Evolutionary conservation across 2,888 invertebrate species (phyloP), one percentile per base, ranked within the genome.

Genomic region (Diogma glabrata): DNA sequence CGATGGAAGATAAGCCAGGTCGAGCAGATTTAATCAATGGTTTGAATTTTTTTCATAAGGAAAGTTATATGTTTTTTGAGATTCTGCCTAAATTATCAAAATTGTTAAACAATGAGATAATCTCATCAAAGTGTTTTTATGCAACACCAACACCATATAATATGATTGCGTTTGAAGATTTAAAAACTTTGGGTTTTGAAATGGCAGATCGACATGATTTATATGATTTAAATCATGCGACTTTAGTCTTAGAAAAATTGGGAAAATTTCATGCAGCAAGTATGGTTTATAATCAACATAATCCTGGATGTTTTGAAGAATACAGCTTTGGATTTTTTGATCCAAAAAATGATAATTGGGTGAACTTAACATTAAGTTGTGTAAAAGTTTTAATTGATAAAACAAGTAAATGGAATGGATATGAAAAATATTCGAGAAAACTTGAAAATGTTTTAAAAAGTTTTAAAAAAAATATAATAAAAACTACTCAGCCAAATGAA

Each of bases 251-350:
- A 2, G 64, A 65, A 51, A 74, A 74, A 60, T 60, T 78, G 59
- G 78, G 74, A 3, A 69, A 67, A 57, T 74, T 75, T 57, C 78
- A 78, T 60, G 78, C 76, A 10, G 69, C 72, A 14, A 77, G 77
- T 1, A 70, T 77, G 54, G 67, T 75, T 28, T 58, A 76, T 52
- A 67, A 67, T 47, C 70, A 75, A 58, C 74, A 73, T n/a, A n/a
- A n/a, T n/a, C n/a, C n/a, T n/a, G n/a, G n/a, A n/a, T n/a, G n/a
- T n/a, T n/a, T 53, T 14, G 17, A 30, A 6, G 8, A 33, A 17
- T 52, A 26, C 17, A 12, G 46, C 38, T 19, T 28, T 3, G 52
- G 46, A 36, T 51, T 51, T 52, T 59, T 62, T 20, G 53, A 63
- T 60, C 60, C 64, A 53, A 62, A 63, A 28, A 58, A 60, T 24